Base-by-base conservation (phyloP, 2,797 vertebrate genomes). In the Eulemur albifrons region DNA sequence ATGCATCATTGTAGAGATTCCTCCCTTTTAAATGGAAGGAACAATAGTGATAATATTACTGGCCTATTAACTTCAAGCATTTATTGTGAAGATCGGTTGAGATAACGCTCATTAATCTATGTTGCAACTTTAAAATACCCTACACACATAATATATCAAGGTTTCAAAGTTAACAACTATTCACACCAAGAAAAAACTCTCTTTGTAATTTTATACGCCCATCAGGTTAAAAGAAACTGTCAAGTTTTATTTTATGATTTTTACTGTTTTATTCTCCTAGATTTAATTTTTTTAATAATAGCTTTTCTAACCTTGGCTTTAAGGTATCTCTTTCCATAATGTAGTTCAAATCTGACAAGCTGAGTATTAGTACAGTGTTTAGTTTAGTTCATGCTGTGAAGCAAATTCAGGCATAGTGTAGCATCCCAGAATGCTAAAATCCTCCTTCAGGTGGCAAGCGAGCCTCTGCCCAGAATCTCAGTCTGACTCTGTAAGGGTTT, bases 261-360 rank as follows among this genome's bases (percentile, higher is more conserved):
- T 94, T 75, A 76, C 45, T 81, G 7, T 81, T 83, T 95, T 79
- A 63, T 65, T 96, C 63, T 93, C 13, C 45, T 52, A 73, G 11
- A 5, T 96, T 95, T 90, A 57, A 25, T 70, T 94, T 80, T 15
- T 54, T 70, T 23, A 80, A 40, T 45, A 91, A 93, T 1, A 70
- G 0, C 38, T 85, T 81, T 77, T 84, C 45, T 85, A 94, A 90
- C 18, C 45, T 87, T 94, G 48, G 92, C 63, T 95, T 80, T 90
- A 54, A 91, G 38, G 35, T 63, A 70, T 75, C 32, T 93, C 30
- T 96, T 95, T 43, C 21, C 48, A 32, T 92, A 84, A 57, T 65
- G 20, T 52, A 30, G 86, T 94, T 94, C 10, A 81, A 57, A 88
- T 72, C 18, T 80, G 38, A 59, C 30, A 81, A 90, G 32, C 73